phyloP scores from a whole-genome alignment of 2,888 invertebrate genomes.

The Protonemura montana region DNA sequence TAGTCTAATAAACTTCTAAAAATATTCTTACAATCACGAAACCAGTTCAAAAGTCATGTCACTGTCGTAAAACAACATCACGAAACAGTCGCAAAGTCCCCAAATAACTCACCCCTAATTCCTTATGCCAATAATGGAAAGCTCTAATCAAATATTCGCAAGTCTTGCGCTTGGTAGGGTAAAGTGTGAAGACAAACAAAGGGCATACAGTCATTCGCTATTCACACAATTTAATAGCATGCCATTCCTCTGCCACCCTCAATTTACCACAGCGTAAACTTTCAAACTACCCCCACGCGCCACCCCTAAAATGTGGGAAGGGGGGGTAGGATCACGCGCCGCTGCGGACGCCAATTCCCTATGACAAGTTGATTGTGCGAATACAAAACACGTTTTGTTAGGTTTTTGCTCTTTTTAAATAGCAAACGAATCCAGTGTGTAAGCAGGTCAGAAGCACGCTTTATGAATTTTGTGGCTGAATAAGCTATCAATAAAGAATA shows the following conservation, averaged over 20 bases:
- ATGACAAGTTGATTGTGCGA: slow-evolving; percentile 29
- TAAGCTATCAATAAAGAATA: slow-evolving; percentile 15
- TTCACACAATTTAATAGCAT: slow-evolving; percentile 14
- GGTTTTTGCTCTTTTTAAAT: slow-evolving; percentile 31
- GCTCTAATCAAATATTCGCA: neutral
- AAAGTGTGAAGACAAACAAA: slow-evolving; percentile 30
- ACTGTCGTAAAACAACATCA: too few relatives aligned
- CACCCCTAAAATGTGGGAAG: neutral
- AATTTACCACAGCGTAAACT: slow-evolving; percentile 27
- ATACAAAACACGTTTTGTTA: slow-evolving; percentile 12
- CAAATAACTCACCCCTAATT: too few relatives aligned
- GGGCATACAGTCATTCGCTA: slow-evolving; percentile 20
- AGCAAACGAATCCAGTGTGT: neutral
- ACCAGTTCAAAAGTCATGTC: too few relatives aligned
- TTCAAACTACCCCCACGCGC: neutral
- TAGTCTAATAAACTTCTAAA: neutral
- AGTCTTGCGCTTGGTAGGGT: neutral
- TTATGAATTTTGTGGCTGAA: neutral
- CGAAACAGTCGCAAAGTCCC: too few relatives aligned
- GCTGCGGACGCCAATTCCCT: too few relatives aligned
- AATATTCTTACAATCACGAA: too few relatives aligned
- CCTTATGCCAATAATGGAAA: too few relatives aligned
- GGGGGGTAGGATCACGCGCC: neutral
- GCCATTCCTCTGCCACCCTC: slow-evolving; percentile 33
- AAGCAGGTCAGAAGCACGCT: neutral